Base-by-base conservation (phyloP, 37 sponge, comb jelly and placozoan genomes). In the Petrosia ficiformis region DNA sequence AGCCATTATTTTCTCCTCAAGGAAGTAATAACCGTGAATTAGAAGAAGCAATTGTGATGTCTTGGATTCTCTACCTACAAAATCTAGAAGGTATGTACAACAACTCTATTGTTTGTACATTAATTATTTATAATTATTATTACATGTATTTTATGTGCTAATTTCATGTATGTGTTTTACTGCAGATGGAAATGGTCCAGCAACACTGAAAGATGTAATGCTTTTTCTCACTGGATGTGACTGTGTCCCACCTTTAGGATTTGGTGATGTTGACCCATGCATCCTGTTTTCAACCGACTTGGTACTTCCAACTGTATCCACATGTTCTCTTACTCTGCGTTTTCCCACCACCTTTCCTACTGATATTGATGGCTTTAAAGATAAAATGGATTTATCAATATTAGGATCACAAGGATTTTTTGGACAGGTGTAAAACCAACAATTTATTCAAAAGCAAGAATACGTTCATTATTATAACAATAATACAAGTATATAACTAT, bases 231-330 rank as follows among this genome's bases (percentile, higher is more conserved):
- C n/a, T n/a, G n/a, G n/a, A n/a, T n/a, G n/a, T n/a, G 74, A 73
- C 25, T 52, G 35, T 3, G 57, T 73, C 29, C 74, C 74, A 43
- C 74, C 74, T 16, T 16, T 73, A 4, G 74, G 74, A 1, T 73
- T 73, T 8, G 58, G 74, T 19, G 68, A 67, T 29, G 32, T 42
- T n/a, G 29, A 2, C 32, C 57, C 29, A 14, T 29, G 36, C 6
- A 48, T 73, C 1, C 21, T 6, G 57, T 73, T 73, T 34, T 30
- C 57, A 25, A 26, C 3, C 2, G 57, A 1, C 30, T 52, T 8
- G n/a, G n/a, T n/a, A n/a, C n/a, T n/a, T n/a, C n/a, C n/a, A n/a
- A n/a, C n/a, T n/a, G n/a, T n/a, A n/a, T 73, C 74, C 1, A 73
- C 74, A 14, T 73, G 74, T 4, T 73, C 57, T 14, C 33, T 73